Percentiles rank a stretch among this genome's conserved stretches.
These are phyloP conservation scores for Zhuqinia jingwanae DNA, from an alignment of 2,888 invertebrate genomes.

Conservation along the genomic window DNA sequence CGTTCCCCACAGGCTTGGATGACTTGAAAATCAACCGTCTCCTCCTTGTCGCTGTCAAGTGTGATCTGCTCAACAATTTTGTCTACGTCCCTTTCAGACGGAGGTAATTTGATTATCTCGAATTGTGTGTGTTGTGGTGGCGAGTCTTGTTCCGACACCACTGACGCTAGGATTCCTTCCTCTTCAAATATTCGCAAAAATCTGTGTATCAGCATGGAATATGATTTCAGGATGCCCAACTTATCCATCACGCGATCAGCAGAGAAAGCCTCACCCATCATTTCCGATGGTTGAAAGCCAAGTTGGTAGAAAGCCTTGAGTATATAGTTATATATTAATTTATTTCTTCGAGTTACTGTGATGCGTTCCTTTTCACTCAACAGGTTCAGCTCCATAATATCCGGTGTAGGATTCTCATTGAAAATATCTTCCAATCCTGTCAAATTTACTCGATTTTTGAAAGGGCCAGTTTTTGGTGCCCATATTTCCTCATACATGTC, in stretches of 20 bases:
- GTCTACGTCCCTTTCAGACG: slow-evolving; percentile 38
- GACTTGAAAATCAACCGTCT: slow-evolving; percentile 61
- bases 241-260: slow-evolving; percentile 5
- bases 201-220: slow-evolving; percentile 43
- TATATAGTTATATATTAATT: slow-evolving; percentile 45
- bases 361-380: neutral
- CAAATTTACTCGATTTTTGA: slow-evolving; percentile 39
- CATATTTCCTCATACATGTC: slow-evolving; percentile 71
- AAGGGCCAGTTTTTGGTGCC: slow-evolving; percentile 46
- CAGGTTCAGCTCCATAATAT: slow-evolving; percentile 38
- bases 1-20: slow-evolving; percentile 55
- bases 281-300: slow-evolving; percentile 57
- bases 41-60: slow-evolving; percentile 16
- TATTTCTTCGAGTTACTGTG: slow-evolving; percentile 6
- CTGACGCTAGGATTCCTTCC: slow-evolving; percentile 37
- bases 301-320: slow-evolving; percentile 61
- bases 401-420: neutral
- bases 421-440: neutral
- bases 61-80: slow-evolving; percentile 29
- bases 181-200: slow-evolving; percentile 59
- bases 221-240: slow-evolving; percentile 47
- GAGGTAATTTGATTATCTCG: slow-evolving; percentile 40
- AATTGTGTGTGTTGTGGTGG: neutral
- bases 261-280: slow-evolving; percentile 8
- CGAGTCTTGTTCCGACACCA: neutral